These are phyloP conservation scores for Delia radicum DNA, from an alignment of 1,140 invertebrate species.

Conservation along the genomic window DNA sequence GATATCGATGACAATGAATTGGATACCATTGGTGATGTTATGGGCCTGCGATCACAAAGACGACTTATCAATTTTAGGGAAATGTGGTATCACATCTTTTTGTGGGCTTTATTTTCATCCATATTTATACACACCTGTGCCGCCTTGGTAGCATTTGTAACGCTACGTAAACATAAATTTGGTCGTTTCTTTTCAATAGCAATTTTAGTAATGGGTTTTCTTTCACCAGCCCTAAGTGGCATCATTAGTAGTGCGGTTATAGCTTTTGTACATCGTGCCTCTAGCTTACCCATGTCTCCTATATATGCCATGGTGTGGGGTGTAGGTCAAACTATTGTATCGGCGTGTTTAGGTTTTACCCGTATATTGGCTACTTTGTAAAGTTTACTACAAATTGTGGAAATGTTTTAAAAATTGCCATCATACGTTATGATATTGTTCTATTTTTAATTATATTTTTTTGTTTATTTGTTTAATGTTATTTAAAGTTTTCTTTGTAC, in stretches of 20 bases:
- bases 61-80: constrained; percentile 72
- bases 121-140: constrained; percentile 89
- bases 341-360: constrained; percentile 86
- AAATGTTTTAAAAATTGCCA: background rate
- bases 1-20: constrained; percentile 59
- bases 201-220: constrained; percentile 83
- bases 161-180: constrained; percentile 87
- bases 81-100: constrained; percentile 90
- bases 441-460: background rate
- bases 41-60: constrained; percentile 63
- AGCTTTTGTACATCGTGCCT: constrained; percentile 88
- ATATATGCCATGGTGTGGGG: constrained; percentile 92
- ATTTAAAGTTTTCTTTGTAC: background rate
- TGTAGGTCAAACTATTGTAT: constrained; percentile 86
- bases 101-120: constrained; percentile 92
- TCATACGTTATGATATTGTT: background rate
- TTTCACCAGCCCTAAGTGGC: constrained; percentile 82
- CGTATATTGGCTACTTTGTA: constrained; percentile 89
- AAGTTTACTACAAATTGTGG: constrained; percentile 37
- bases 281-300: constrained; percentile 83
- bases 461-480: background rate
- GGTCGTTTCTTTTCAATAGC: constrained; percentile 89
- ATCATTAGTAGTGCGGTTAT: constrained; percentile 90
- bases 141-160: constrained; percentile 85
- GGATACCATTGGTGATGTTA: constrained; percentile 66